Evolutionary conservation across 2,113 vertebrate species (phyloP).

Genomic region (Centropus unirufus): DNA sequence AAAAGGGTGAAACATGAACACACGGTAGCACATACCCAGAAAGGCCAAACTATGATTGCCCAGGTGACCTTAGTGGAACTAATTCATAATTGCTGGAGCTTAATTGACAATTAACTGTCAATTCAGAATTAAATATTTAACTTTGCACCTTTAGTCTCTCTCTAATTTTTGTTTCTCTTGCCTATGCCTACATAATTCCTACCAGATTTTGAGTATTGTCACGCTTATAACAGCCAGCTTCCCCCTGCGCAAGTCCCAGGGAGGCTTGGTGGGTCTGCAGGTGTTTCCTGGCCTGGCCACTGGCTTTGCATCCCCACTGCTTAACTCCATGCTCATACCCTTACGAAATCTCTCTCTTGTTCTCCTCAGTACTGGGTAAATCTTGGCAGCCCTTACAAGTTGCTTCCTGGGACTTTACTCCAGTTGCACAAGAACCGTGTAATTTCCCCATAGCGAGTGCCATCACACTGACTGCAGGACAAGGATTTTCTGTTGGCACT

Average conservation of each 20-base stretch:
- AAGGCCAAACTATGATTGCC: neutral
- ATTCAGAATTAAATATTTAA: neutral
- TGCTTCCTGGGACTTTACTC: neutral
- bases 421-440: neutral
- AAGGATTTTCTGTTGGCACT: neutral
- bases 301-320: neutral
- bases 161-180: neutral
- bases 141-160: neutral
- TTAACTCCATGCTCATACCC: neutral
- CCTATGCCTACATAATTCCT: neutral
- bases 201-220: neutral
- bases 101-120: neutral
- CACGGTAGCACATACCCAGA: accelerated
- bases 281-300: neutral
- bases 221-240: neutral
- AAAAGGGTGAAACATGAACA: neutral
- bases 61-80: neutral
- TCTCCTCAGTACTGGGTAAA: neutral
- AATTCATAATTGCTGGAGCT: neutral
- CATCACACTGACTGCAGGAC: neutral
- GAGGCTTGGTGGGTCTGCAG: neutral
- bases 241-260: neutral
- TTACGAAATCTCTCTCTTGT: neutral
- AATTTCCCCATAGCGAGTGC: neutral
- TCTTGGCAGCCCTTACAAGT: neutral